A percentile compares a stretch with the other conserved stretches of the same genome.
phyloP scores from a whole-genome alignment of 2,797 vertebrate genomes.

The Gobionotothen gibberifrons region DNA sequence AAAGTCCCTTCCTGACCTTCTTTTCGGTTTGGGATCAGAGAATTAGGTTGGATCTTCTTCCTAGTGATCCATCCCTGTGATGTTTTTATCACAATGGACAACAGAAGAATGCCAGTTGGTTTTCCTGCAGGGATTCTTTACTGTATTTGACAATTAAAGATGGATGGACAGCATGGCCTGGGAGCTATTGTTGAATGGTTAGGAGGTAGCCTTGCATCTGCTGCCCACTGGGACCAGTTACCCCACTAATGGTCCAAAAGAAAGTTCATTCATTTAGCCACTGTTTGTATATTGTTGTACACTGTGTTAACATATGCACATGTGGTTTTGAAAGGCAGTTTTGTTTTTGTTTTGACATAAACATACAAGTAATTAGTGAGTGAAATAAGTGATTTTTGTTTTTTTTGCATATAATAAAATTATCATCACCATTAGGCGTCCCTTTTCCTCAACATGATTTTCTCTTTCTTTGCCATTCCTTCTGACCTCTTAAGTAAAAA shows the following conservation, averaged over 20 bases:
- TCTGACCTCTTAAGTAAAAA: conserved; percentile 32
- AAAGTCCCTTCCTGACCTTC: conserved; percentile 54
- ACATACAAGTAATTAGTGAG: no score
- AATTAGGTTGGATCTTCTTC: conserved; percentile 70
- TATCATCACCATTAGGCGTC: neutral
- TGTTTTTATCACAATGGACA: conserved; percentile 73
- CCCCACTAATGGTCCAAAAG: conserved; percentile 42
- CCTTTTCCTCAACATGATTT: conserved; percentile 4
- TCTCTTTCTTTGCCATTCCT: conserved; percentile 3
- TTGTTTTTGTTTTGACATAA: neutral
- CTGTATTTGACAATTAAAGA: conserved; percentile 76
- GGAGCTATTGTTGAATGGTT: conserved; percentile 63
- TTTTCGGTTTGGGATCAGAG: conserved; percentile 63
- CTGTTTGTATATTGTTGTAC: conserved; percentile 35
- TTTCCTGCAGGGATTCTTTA: conserved; percentile 73
- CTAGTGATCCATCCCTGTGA: conserved; percentile 72
- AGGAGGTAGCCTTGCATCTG: conserved; percentile 71
- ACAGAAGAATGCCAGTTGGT: conserved; percentile 74
- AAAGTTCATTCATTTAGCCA: conserved; percentile 40
- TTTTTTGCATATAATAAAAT: neutral
- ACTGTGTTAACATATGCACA: conserved; percentile 18
- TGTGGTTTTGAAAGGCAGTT: conserved; percentile 1
- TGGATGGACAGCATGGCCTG: conserved; percentile 66
- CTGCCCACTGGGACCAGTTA: conserved; percentile 68
- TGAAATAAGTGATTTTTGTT: neutral